Base-by-base conservation (phyloP, 2,888 invertebrate genomes). In the Branchipolynoe longqiensis region DNA sequence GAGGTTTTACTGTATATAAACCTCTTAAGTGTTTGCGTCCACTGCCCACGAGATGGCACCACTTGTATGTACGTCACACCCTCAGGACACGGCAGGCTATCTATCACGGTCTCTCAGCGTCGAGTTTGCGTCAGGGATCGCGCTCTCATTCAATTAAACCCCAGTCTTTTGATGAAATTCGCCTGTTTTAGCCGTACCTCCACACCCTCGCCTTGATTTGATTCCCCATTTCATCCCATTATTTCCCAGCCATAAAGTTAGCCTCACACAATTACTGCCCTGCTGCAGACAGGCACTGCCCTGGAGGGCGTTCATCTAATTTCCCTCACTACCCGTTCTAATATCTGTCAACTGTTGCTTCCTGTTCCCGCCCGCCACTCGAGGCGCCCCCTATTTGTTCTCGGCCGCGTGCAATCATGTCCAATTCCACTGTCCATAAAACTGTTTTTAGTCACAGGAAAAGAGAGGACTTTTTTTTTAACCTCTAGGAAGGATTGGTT, bases 161-260 rank as follows among this genome's bases (percentile, higher is more conserved):
- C 78, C 78, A 48, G 41, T 78, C 78, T 78, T 78, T 48, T 78
- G n/a, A 78, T 78, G 41, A 78, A n/a, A 78, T 78, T 25, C 48
- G 25, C n/a, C 78, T 78, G 78, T 78, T 78, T 78, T 78, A 18
- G 12, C 48, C 54, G 14, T 8, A 25, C 25, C 2, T 28, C 48
- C 78, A 18, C n/a, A 0, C 25, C 28, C 54, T 8, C 8, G 25
- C 28, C 78, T 48, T 78, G 78, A 78, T 78, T 78, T 78, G 78
- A 78, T 78, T 78, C 54, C 48, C 48, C 48, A 78, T 41, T 78
- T 41, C 48, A 78, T 78, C 78, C 78, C 48, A 54, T 78, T 78
- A 78, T 41, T 78, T 78, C 78, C 48, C 48, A 78, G 48, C 78
- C 78, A 78, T 54, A 78, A 54, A 78, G 78, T 78, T 78, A 78